phyloP scores from a whole-genome alignment of 1,140 invertebrate genomes.

The Drosophila bocqueti region DNA sequence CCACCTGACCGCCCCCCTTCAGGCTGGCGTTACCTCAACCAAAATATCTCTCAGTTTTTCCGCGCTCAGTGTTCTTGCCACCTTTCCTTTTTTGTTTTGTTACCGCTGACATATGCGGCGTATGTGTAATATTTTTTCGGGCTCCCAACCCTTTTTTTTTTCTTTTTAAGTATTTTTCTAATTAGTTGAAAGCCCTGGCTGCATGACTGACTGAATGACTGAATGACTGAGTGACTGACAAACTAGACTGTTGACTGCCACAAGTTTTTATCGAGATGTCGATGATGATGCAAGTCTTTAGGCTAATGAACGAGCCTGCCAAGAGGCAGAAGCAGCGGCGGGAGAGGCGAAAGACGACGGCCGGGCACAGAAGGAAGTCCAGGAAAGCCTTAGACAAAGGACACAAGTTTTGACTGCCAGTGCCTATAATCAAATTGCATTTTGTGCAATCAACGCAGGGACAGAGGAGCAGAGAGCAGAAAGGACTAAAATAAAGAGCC shows the following conservation, averaged over 20 bases:
- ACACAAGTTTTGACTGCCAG: conserved; percentile 41
- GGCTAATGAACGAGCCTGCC: conserved; percentile 65
- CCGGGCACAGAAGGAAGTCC: conserved; percentile 1
- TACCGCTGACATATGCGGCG: conserved; percentile 63
- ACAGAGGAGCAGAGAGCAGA: conserved; percentile 3
- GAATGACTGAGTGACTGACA: conserved; percentile 10
- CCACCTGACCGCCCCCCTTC: conserved; percentile 45
- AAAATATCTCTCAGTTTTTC: conserved; percentile 6
- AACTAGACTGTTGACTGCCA: conserved; percentile 39
- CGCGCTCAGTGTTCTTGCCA: conserved; percentile 2
- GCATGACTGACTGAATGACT: conserved; percentile 37
- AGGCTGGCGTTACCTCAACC: conserved; percentile 8
- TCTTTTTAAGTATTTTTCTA: conserved; percentile 71
- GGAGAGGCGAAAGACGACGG: background rate
- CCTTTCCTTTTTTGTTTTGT: conserved; percentile 3
- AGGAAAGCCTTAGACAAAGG: conserved; percentile 63
- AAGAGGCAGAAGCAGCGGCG: background rate
- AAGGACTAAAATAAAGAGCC: conserved; percentile 1
- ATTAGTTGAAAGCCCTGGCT: conserved; percentile 73
- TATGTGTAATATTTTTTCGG: conserved; percentile 68
- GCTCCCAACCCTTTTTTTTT: conserved; percentile 9
- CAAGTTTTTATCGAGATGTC: conserved; percentile 53
- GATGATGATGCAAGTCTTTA: conserved; percentile 71
- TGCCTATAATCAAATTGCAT: conserved; percentile 77
- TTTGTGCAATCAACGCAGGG: conserved; percentile 76